phyloP scores from a whole-genome alignment of 2,888 invertebrate genomes.

The Lithophane socia region DNA sequence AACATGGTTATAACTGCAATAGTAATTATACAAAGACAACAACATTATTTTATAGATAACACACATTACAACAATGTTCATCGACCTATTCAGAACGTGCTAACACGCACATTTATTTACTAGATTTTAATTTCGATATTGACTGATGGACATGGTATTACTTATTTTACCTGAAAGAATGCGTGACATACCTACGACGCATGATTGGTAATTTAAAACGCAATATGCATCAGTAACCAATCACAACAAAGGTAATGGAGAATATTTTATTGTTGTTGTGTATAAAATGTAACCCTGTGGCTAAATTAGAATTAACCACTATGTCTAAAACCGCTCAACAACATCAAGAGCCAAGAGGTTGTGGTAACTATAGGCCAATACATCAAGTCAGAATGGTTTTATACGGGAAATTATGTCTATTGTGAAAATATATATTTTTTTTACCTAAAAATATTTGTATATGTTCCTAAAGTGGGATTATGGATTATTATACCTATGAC shows the following conservation, averaged over 20 bases:
- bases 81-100: slow-evolving; percentile 66
- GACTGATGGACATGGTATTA: slow-evolving; percentile 49
- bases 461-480: slow-evolving; percentile 59
- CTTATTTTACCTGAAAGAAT: slow-evolving; percentile 26
- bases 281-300: slow-evolving; percentile 36
- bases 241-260: slow-evolving; percentile 14
- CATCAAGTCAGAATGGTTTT: slow-evolving; percentile 43
- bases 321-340: slow-evolving; percentile 32
- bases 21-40: slow-evolving; percentile 72
- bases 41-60: slow-evolving; percentile 77
- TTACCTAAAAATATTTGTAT: slow-evolving; percentile 74
- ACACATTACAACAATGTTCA: slow-evolving; percentile 79
- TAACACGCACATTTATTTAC: slow-evolving; percentile 63
- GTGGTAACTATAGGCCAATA: slow-evolving; percentile 64
- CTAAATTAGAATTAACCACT: slow-evolving; percentile 17
- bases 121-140: slow-evolving; percentile 49
- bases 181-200: slow-evolving; percentile 56
- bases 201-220: slow-evolving; percentile 27
- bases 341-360: slow-evolving; percentile 39
- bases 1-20: slow-evolving; percentile 63
- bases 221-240: slow-evolving; percentile 26
- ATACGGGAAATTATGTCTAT: slow-evolving; percentile 60
- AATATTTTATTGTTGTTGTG: slow-evolving; percentile 6
- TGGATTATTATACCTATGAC: slow-evolving; percentile 56
- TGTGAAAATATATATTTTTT: slow-evolving; percentile 74